Evolutionary conservation across 2,888 invertebrate species (phyloP).

Genomic region (Eupeodes latifasciatus): DNA sequence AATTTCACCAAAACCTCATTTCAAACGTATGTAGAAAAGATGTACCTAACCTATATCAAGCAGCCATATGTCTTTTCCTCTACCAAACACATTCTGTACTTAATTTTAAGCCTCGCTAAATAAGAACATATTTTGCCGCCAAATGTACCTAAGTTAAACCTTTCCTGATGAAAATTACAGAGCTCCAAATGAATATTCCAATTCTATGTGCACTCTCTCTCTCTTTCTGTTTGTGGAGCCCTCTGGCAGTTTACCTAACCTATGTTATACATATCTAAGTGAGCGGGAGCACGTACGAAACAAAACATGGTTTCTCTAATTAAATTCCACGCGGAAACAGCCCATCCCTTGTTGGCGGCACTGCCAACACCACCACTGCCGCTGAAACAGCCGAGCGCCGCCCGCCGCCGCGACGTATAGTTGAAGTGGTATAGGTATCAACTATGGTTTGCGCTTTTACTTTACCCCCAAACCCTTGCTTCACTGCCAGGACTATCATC

Average conservation of each 20-base stretch:
- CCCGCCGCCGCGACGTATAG: background rate
- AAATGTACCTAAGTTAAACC: slow-evolving; percentile 10
- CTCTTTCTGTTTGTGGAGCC: slow-evolving; percentile 11
- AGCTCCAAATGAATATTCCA: slow-evolving; percentile 33
- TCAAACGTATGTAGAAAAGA: no score
- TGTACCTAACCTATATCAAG: no score
- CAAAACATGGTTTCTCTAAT: slow-evolving; percentile 68
- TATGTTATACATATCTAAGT: background rate
- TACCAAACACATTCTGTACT: background rate
- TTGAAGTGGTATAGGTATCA: background rate
- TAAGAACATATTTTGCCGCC: slow-evolving; percentile 40
- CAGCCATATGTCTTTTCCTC: background rate
- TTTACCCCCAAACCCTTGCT: background rate
- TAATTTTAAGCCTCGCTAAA: slow-evolving; percentile 33
- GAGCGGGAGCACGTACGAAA: slow-evolving; percentile 43
- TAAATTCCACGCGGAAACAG: slow-evolving; percentile 68
- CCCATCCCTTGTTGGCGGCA: background rate
- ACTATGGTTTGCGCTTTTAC: background rate
- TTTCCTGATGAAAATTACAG: slow-evolving; percentile 22
- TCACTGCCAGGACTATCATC: slow-evolving; percentile 41
- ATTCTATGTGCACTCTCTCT: background rate
- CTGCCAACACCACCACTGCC: background rate
- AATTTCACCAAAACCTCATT: slow-evolving; percentile 11
- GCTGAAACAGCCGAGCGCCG: background rate
- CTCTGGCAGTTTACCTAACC: no score